Conservation (phyloP, 1,140 invertebrate genomes). For the Dolichoris vasculosae region DNA sequence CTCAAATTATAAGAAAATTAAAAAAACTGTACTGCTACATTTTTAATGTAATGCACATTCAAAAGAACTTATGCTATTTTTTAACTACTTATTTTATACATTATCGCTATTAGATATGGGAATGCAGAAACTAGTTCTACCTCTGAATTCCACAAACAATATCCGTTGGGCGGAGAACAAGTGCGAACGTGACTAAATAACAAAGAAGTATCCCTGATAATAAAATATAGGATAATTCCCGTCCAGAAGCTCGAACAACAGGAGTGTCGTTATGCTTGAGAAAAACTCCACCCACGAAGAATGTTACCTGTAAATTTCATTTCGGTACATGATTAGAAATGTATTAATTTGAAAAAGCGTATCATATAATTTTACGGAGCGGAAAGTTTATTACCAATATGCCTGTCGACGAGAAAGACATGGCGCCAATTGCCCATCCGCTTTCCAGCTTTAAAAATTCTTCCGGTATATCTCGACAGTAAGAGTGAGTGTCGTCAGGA, state of each 20-base stretch:
- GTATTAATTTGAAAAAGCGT: background rate
- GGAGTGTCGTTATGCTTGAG: conserved; percentile 88
- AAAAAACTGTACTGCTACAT: background rate
- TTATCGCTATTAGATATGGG: background rate
- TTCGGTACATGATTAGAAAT: conserved; percentile 11
- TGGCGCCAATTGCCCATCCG: conserved; percentile 92
- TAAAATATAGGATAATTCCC: conserved; percentile 91
- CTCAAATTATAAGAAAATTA: background rate
- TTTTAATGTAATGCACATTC: background rate
- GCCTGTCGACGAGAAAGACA: conserved; percentile 85
- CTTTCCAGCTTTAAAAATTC: conserved; percentile 87
- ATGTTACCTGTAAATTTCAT: conserved; percentile 66
- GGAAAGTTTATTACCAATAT: conserved; percentile 80
- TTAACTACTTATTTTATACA: background rate
- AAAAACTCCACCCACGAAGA: conserved; percentile 81
- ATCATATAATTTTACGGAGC: background rate
- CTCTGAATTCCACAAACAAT: conserved; percentile 85
- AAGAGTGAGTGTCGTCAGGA: conserved; percentile 83
- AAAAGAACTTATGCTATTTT: background rate
- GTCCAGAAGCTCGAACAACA: conserved; percentile 91
- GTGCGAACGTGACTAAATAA: conserved; percentile 89
- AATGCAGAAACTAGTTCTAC: conserved; percentile 70
- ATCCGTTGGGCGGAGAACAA: conserved; percentile 86
- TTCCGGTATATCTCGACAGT: conserved; percentile 87
- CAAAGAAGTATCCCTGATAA: conserved; percentile 92